Evolutionary conservation across 2,113 vertebrate species (phyloP).

Genomic region (Varanus komodoensis): DNA sequence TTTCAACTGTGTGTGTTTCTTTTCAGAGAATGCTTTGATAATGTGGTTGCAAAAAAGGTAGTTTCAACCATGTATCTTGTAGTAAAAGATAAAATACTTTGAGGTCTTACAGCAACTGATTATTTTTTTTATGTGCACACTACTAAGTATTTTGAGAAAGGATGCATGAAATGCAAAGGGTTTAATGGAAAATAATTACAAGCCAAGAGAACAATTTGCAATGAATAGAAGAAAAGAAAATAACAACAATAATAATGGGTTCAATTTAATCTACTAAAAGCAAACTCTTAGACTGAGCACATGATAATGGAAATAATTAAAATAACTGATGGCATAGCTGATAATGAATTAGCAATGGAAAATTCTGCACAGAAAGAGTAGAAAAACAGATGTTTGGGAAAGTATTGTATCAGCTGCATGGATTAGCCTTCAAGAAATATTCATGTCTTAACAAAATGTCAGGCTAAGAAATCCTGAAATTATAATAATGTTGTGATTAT

Average conservation of each 20-base stretch:
- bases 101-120: slow-evolving; percentile 49
- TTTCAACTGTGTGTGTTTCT: background rate
- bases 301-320: slow-evolving; percentile 69
- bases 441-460: slow-evolving; percentile 60
- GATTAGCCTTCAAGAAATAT: slow-evolving; percentile 43
- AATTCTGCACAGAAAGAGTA: slow-evolving; percentile 39
- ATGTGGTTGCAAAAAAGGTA: background rate
- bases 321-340: slow-evolving; percentile 50
- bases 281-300: slow-evolving; percentile 58
- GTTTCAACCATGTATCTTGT: background rate
- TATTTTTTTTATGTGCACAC: slow-evolving; percentile 22
- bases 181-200: slow-evolving; percentile 65
- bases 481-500: slow-evolving; percentile 10
- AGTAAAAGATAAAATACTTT: slow-evolving; percentile 21
- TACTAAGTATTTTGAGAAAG: slow-evolving; percentile 34
- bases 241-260: slow-evolving; percentile 37
- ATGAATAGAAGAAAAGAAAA: slow-evolving; percentile 56
- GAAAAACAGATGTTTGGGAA: slow-evolving; percentile 60
- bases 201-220: slow-evolving; percentile 57
- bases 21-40: background rate
- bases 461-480: slow-evolving; percentile 32
- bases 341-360: slow-evolving; percentile 51
- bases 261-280: slow-evolving; percentile 62
- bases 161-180: slow-evolving; percentile 55
- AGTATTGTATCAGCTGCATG: slow-evolving; percentile 29